phyloP scores from a whole-genome alignment of 2,113 vertebrate genomes.

The Cololabis saira region DNA sequence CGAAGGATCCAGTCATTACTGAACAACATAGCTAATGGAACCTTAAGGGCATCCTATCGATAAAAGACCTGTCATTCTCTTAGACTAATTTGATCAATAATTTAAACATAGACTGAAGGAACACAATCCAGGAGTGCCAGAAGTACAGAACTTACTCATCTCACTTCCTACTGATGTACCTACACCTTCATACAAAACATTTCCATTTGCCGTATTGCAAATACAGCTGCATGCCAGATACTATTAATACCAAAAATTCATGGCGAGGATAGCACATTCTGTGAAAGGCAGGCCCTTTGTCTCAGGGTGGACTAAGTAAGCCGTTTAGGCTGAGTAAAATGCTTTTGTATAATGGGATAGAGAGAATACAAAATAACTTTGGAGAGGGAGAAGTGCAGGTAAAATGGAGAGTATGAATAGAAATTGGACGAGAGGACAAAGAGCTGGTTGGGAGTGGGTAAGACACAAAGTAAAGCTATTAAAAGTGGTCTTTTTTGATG shows the following conservation, averaged over 20 bases:
- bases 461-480: constrained; percentile 29
- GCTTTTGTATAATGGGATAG: constrained; percentile 46
- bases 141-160: constrained; percentile 21
- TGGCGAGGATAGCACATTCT: constrained; percentile 37
- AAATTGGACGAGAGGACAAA: constrained; percentile 33
- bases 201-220: constrained; percentile 54
- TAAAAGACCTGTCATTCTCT: constrained; percentile 53
- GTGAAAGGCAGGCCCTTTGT: constrained; percentile 39
- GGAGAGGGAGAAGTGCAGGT: constrained; percentile 19
- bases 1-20: constrained; percentile 49
- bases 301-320: constrained; percentile 38
- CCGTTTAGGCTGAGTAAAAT: constrained; percentile 28
- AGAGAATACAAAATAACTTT: constrained; percentile 32
- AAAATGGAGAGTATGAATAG: constrained; percentile 13
- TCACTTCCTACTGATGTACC: constrained; percentile 25
- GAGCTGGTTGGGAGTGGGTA: constrained; percentile 11
- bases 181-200: constrained; percentile 50
- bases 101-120: constrained; percentile 40
- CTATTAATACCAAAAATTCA: constrained; percentile 59
- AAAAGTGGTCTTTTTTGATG: constrained; percentile 28
- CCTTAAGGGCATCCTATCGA: constrained; percentile 58
- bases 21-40: constrained; percentile 60
- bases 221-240: constrained; percentile 42
- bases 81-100: constrained; percentile 59
- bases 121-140: constrained; percentile 33